Base-by-base conservation (phyloP, 2,113 vertebrate species). In the Scytalopus superciliaris region DNA sequence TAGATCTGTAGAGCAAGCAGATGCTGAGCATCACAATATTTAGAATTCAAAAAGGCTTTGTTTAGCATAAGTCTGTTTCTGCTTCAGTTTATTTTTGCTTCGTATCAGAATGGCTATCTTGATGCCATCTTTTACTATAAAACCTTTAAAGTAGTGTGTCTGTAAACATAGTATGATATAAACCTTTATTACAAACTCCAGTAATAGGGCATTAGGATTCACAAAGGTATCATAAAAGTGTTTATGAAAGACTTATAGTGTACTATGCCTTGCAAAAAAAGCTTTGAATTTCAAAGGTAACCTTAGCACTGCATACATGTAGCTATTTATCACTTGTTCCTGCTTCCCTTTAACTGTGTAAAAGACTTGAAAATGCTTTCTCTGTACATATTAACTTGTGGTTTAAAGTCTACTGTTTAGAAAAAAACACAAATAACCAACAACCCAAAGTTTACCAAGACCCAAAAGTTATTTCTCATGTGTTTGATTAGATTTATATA, bases 21-120 rank as follows among this genome's bases (percentile, higher is more conserved):
- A 73, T 93, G 88, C 89, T 77, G 70, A 93, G 21, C 40, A 89
- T 91, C 49, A 57, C 82, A 87, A 81, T 89, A 90, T 86, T 96
- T 92, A 82, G 72, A 79, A 93, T 60, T 22, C 31, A 47, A 60
- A 87, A 84, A 70, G 9, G 19, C 8, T 95, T 91, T 86, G 49
- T 62, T 92, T 87, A 62, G 21, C 19, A 6, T 72, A 49, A 72
- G 23, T 80, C 33, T 79, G 3, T 83, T 94, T 69, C 55, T 70
- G 30, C 17, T 74, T 87, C 50, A 35, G 44, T 81, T 93, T 89
- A 40, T 68, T 92, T 94, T 67, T 83, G 30, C 31, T 88, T 79
- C 33, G 80, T 82, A 33, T 90, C 62, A 55, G 56, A 89, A 67
- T 33, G 39, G 16, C 8, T 82, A 28, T 66, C 70, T 50, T 27